A percentile compares a stretch with the other conserved stretches of the same genome.
These are phyloP conservation scores for Calameuta pallipes DNA, from an alignment of 2,888 invertebrate species.

Conservation along the genomic window DNA sequence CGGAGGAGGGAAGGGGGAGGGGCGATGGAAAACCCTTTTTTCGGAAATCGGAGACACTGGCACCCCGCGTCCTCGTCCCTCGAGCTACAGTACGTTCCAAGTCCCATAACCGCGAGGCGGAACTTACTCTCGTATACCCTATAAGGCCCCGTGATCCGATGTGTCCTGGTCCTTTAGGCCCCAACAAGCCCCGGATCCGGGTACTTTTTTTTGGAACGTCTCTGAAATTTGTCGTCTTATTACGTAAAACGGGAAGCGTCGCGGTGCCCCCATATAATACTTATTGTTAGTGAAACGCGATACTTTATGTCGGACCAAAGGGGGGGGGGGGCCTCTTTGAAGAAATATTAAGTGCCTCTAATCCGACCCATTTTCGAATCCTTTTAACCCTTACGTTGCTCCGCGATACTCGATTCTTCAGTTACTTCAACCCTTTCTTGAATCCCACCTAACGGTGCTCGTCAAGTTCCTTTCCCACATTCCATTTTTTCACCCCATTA, in stretches of 20 bases:
- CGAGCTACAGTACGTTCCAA: neutral
- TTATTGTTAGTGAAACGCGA: slow-evolving; percentile 48
- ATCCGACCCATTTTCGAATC: slow-evolving; percentile 55
- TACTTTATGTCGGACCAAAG: slow-evolving; percentile 52
- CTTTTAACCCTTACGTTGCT: slow-evolving; percentile 8
- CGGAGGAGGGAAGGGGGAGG: slow-evolving; percentile 3
- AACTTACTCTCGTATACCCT: neutral
- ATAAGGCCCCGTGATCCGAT: neutral
- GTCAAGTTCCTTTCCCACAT: slow-evolving; percentile 59
- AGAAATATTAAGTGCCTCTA: slow-evolving; percentile 46
- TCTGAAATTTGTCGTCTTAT: slow-evolving; percentile 11
- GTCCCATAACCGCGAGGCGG: neutral
- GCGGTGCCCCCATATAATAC: slow-evolving; percentile 13
- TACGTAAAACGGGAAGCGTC: slow-evolving; percentile 9
- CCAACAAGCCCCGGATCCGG: neutral
- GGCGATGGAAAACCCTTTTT: slow-evolving; percentile 46
- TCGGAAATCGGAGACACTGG: slow-evolving; percentile 27
- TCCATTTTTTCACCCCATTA: slow-evolving; percentile 45
- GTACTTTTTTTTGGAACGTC: neutral
- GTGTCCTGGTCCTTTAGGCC: neutral
- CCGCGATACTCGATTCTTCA: neutral
- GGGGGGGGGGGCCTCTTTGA: slow-evolving; percentile 41
- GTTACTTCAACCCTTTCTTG: slow-evolving; percentile 57
- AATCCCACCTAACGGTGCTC: neutral
- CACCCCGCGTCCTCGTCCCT: neutral